Conservation (phyloP, 2,888 invertebrate species). For the Bursaphelenchus okinawaensis region DNA sequence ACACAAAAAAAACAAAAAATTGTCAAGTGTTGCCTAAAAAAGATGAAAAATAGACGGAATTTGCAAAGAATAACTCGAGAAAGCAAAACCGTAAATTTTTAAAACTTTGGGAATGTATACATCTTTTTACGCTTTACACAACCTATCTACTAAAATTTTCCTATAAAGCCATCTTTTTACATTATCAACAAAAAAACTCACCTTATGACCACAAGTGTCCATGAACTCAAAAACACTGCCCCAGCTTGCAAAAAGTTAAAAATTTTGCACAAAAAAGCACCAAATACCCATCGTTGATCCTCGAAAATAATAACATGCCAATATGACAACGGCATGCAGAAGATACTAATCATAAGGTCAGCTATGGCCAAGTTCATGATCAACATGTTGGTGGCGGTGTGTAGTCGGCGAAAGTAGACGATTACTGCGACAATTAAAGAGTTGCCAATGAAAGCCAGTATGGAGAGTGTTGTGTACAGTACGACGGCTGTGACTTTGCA, state of each 20-base stretch:
- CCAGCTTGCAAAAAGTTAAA: constrained; percentile 60
- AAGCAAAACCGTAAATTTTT: no score
- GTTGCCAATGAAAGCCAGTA: constrained; percentile 52
- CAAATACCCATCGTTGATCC: constrained; percentile 60
- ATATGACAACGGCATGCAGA: constrained; percentile 61
- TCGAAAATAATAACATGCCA: constrained; percentile 59
- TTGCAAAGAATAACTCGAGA: no score
- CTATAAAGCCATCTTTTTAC: no score
- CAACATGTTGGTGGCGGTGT: constrained; percentile 60
- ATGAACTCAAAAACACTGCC: constrained; percentile 60
- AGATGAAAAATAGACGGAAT: no score
- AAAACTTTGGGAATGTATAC: no score
- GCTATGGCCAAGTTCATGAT: constrained; percentile 38
- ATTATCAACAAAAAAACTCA: constrained; percentile 33
- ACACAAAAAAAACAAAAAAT: no score
- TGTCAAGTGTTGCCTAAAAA: no score
- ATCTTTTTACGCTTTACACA: no score
- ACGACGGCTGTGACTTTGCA: constrained; percentile 42
- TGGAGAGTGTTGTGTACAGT: constrained; percentile 47
- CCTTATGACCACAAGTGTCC: constrained; percentile 61
- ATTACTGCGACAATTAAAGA: constrained; percentile 52
- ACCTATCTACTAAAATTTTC: no score
- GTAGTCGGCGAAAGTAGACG: constrained; percentile 45
- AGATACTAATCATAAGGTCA: constrained; percentile 60
- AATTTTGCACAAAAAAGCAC: constrained; percentile 59